These are phyloP conservation scores for Halichoeres trimaculatus DNA, from an alignment of 2,113 vertebrate species.

Conservation along the genomic window DNA sequence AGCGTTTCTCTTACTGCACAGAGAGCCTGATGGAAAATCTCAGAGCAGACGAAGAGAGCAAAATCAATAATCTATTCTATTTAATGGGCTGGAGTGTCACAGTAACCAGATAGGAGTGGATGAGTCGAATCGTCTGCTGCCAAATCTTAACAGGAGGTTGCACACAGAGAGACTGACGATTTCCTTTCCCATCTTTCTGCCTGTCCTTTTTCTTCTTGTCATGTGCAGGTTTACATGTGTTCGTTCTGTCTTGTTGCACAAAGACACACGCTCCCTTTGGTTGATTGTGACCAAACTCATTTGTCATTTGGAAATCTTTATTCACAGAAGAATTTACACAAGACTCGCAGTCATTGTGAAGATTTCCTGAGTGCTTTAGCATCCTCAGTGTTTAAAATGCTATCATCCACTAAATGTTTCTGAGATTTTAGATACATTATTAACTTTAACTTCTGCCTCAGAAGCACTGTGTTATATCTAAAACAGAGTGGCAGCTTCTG, in stretches of 20 bases:
- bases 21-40: constrained; percentile 79
- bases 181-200: constrained; percentile 31
- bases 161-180: constrained; percentile 46
- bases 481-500: constrained; percentile 36
- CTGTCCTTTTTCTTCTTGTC: constrained; percentile 24
- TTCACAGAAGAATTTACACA: constrained; percentile 11
- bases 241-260: neutral
- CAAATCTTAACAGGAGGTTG: constrained; percentile 69
- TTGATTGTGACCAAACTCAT: constrained; percentile 3
- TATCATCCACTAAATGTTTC: constrained; percentile 43
- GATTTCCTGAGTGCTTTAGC: constrained; percentile 9
- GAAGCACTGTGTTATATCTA: constrained; percentile 18
- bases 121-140: constrained; percentile 76
- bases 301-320: constrained; percentile 27
- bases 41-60: constrained; percentile 76
- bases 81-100: constrained; percentile 82
- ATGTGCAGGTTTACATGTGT: constrained; percentile 25
- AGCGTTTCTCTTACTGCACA: constrained; percentile 59
- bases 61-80: constrained; percentile 88
- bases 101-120: constrained; percentile 81
- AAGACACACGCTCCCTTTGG: neutral
- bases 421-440: constrained; percentile 21
- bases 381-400: constrained; percentile 9
- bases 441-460: constrained; percentile 15
- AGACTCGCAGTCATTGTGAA: neutral